Percentiles rank a stretch among this genome's conserved stretches.
Conservation (phyloP, 1,140 invertebrate genomes). For the Aphidius ervi region DNA sequence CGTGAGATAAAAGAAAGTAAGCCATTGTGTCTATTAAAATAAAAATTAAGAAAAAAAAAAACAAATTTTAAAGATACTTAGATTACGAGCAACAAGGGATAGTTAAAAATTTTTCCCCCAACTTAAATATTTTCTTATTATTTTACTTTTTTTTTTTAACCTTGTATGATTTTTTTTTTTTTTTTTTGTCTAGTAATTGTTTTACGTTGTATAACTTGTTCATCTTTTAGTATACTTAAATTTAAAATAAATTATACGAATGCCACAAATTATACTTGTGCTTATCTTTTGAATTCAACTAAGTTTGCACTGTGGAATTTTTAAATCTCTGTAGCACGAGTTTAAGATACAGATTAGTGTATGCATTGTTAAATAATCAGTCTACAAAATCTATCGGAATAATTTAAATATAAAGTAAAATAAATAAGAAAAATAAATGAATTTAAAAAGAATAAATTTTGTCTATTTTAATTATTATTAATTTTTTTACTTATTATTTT, state of each 20-base stretch:
- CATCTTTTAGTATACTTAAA: background rate
- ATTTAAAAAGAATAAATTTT: too few relatives aligned
- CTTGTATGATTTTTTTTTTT: background rate
- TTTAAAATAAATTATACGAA: constrained; percentile 36
- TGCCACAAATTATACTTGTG: constrained; percentile 42
- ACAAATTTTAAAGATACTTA: constrained; percentile 43
- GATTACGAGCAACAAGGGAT: constrained; percentile 49
- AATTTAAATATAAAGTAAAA: too few relatives aligned
- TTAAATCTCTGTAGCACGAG: too few relatives aligned
- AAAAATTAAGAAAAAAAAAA: constrained; percentile 45
- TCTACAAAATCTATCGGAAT: too few relatives aligned
- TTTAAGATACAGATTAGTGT: too few relatives aligned
- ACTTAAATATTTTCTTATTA: background rate
- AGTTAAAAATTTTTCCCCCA: constrained; percentile 30
- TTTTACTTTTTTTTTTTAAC: background rate
- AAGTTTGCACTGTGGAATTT: background rate
- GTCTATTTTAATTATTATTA: too few relatives aligned
- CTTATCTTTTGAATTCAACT: constrained; percentile 46
- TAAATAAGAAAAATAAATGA: too few relatives aligned
- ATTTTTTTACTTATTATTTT: too few relatives aligned
- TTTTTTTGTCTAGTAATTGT: too few relatives aligned
- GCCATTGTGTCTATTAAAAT: constrained; percentile 41
- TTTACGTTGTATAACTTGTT: background rate
- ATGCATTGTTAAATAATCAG: too few relatives aligned
- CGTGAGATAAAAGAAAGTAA: constrained; percentile 37